Conservation (phyloP, 1,140 invertebrate species). For the Grapholita molesta region DNA sequence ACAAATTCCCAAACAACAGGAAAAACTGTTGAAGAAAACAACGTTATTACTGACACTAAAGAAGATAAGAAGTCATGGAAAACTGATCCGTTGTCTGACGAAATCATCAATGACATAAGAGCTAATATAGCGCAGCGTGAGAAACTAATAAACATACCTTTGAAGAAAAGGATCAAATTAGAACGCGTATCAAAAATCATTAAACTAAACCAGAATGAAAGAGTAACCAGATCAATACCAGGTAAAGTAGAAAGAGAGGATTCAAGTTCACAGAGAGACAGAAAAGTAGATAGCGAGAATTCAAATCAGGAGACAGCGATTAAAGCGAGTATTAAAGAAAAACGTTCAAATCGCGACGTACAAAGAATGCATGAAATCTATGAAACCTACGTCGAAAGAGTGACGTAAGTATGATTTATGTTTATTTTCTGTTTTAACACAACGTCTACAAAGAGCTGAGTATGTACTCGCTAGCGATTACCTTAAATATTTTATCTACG, state of each 20-base stretch:
- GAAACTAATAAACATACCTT: slow-evolving; percentile 39
- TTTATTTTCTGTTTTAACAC: too few relatives aligned
- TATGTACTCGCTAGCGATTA: too few relatives aligned
- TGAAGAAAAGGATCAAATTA: slow-evolving; percentile 53
- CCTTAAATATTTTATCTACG: too few relatives aligned
- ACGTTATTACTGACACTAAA: slow-evolving; percentile 17
- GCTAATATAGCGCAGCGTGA: slow-evolving; percentile 47
- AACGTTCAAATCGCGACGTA: neutral
- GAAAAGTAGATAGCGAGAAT: too few relatives aligned
- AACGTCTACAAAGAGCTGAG: too few relatives aligned
- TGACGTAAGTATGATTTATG: slow-evolving; percentile 45
- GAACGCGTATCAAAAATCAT: slow-evolving; percentile 56
- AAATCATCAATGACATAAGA: slow-evolving; percentile 54
- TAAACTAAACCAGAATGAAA: slow-evolving; percentile 50
- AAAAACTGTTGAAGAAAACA: neutral
- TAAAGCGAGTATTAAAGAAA: neutral
- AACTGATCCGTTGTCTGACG: slow-evolving; percentile 40
- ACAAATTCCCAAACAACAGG: neutral
- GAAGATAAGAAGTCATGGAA: slow-evolving; percentile 40
- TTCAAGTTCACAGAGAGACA: slow-evolving; percentile 9
- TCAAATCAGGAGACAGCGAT: too few relatives aligned
- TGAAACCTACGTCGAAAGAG: slow-evolving; percentile 50
- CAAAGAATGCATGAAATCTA: slow-evolving; percentile 20
- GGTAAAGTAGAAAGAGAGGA: slow-evolving; percentile 2
- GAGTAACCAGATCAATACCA: slow-evolving; percentile 28